Evolutionary conservation across 2,797 vertebrate genomes (phyloP), one percentile per base, ranked within the genome.

Genomic region (Cuculus canorus): DNA sequence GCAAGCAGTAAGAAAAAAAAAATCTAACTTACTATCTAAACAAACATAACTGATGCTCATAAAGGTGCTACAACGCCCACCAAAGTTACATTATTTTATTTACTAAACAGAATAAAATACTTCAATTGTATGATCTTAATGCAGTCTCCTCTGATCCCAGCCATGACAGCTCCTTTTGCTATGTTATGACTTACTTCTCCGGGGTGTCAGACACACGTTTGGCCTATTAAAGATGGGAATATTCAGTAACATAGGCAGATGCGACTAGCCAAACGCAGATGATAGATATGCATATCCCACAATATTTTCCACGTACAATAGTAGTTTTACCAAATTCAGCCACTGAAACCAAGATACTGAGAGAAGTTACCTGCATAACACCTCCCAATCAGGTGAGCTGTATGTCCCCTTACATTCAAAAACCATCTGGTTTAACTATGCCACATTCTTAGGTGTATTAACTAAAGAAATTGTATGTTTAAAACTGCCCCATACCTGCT

Each of bases 401-500:
- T 30, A 41, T n/a, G 22, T n/a, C 33, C 50, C 48, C 65, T 53
- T 27, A 63, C 7, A 3, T 39, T 76, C 17, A 70, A 56, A 78
- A 77, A 47, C 47, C 12, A 13, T 11, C 5, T 41, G 15, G 76
- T 64, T 78, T 69, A 78, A 85, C 16, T 25, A 16, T 13, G 25
- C 23, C 39, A 22, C 39, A 52, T 23, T 50, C n/a, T 80, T 56
- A 75, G 32, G 43, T 56, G 48, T 59, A 24, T 17, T 32, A 63
- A 39, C 27, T 1, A 0, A 59, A 48, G 65, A 83, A 70, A 23
- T 14, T 9, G 7, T 59, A 25, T 64, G 33, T 35, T 84, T 59
- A 63, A 43, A 66, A 47, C 43, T 28, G 37, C 27, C 65, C 69
- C 85, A 24, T 97, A 99, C 99, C 99, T 88, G 99, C 98, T 97